phyloP scores from a whole-genome alignment of 2,797 vertebrate genomes.

The Pantherophis alleghaniensis region DNA sequence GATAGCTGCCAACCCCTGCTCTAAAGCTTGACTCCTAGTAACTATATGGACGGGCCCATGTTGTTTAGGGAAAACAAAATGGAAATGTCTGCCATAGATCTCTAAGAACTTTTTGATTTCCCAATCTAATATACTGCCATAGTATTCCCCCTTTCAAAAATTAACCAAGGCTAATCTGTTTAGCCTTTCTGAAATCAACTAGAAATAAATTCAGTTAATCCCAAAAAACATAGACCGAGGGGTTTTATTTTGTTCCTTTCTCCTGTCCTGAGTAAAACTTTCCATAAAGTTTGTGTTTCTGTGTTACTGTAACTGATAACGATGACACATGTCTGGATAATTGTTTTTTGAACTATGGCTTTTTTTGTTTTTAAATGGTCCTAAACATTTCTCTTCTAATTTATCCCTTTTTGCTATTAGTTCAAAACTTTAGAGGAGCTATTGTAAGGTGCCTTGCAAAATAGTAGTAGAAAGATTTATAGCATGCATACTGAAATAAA shows the following conservation, averaged over 20 bases:
- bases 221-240: constrained; percentile 51
- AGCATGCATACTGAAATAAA: constrained; percentile 76
- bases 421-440: constrained; percentile 65
- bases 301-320: constrained; percentile 49
- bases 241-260: constrained; percentile 42
- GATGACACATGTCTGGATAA: constrained; percentile 48
- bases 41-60: neutral
- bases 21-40: neutral
- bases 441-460: constrained; percentile 88
- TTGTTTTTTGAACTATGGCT: constrained; percentile 48
- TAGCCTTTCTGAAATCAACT: neutral
- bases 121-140: neutral
- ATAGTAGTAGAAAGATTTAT: constrained; percentile 74
- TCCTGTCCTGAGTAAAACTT: constrained; percentile 12
- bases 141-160: neutral
- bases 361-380: constrained; percentile 55
- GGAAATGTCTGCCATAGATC: neutral
- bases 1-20: neutral
- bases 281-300: constrained; percentile 55
- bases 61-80: neutral
- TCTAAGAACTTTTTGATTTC: neutral
- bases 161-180: neutral
- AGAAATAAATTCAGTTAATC: constrained; percentile 48
- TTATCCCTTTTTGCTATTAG: constrained; percentile 59
- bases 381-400: constrained; percentile 57